Evolutionary conservation across 2,888 invertebrate species (phyloP), one percentile per base, ranked within the genome.

Genomic region (Hofmannophila pseudospretella): DNA sequence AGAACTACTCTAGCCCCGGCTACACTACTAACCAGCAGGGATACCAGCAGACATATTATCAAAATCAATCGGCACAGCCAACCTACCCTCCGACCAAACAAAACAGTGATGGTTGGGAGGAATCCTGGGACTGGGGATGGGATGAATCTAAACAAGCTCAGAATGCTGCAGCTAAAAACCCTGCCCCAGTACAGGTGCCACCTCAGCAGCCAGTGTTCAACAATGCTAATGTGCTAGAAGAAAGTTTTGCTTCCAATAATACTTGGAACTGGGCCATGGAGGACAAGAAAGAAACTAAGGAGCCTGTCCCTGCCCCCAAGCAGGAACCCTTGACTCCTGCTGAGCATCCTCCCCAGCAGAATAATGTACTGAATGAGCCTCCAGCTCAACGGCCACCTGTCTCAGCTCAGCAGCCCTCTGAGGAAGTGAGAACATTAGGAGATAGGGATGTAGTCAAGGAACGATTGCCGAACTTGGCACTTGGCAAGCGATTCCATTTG

Each of bases 221-320:
- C 36, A 82, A 85, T 71, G 82, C 85, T 30, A 88, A 86, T 68
- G 66, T 81, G 10, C 82, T 90, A 47, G 88, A 86, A 39, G 90
- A 91, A 47, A 90, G 90, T 58, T 90, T 92, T 68, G 79, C 72
- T 9, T 68, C 81, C 5, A 75, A 72, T 12, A 88, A 90, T 46
- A 81, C 85, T 27, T 92, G 91, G 91, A 90, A 89, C 59, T 92
- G 91, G 91, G 70, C 87, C 3, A 74, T 81, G 52, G 90, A 90
- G 36, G 89, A 89, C 7, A 80, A 76, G 41, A 71, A 73, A 32
- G 70, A 73, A 20, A 39, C 38, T 7, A 58, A 59, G 30, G 57
- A 63, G 16, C 35, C 29, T n/a, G 25, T 45, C 7, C 30, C 41
- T 9, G 16, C 45, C 20, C 36, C 45, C n/a, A 50, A 53, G 28